Evolutionary conservation across 2,888 invertebrate species (phyloP), one percentile per base, ranked within the genome.

Genomic region (Hirtodrosophila alboralis): DNA sequence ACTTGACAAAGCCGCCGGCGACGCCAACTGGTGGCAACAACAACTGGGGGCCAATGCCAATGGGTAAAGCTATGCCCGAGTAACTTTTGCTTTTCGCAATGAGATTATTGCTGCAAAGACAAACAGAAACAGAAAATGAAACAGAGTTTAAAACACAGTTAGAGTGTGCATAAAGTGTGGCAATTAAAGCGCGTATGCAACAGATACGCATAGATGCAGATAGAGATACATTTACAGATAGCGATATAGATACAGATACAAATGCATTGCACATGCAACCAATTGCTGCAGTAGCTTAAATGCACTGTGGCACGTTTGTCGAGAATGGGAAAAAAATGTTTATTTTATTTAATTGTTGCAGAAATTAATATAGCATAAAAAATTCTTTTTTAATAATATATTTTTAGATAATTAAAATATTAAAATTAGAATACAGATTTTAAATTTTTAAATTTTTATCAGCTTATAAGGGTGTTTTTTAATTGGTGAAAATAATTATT

Each of bases 71-170:
- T 65, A 81, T 74, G 60, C 86, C 81, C 72, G 91, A 90, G 75
- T 90, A 87, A 86, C 90, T 91, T 84, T 90, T 90, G 80, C 91
- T 91, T 87, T 91, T 91, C 43, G 90, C 87, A 73, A 91, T 87
- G 68, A 86, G 85, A 75, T 80, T n/a, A n/a, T n/a, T 90, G 64
- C 90, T 89, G 86, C 43, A 84, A 83, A 65, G 23, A 52, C 21
- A 45, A 57, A 49, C 10, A 33, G 12, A 41, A 18, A 60, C 13
- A 53, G 37, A 58, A n/a, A n/a, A n/a, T n/a, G n/a, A n/a, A n/a
- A n/a, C n/a, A n/a, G n/a, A n/a, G n/a, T n/a, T n/a, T 30, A 44
- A 51, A 37, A 26, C 33, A 28, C 28, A 12, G 57, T 68, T 68
- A 56, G 61, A 53, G 56, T 48, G 49, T 56, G 54, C 61, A 49